Conservation (phyloP, 2,888 invertebrate genomes). For the Buathra laborator region DNA sequence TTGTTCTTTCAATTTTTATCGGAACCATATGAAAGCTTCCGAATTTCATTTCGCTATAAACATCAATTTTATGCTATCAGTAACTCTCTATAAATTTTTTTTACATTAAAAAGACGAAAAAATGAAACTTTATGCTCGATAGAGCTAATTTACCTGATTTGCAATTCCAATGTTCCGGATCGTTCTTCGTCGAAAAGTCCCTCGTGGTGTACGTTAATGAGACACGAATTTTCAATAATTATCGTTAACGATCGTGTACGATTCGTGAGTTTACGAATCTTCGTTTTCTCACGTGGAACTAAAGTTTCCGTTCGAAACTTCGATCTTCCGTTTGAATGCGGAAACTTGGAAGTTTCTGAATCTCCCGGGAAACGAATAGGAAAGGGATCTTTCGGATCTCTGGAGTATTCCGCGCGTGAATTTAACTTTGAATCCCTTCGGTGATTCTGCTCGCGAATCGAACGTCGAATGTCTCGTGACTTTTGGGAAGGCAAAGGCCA, state of each 20-base stretch:
- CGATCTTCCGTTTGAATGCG: neutral
- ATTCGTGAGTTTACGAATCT: slow-evolving; percentile 13
- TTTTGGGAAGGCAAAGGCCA: neutral
- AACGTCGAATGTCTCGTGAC: slow-evolving; percentile 17
- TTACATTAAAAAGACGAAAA: neutral
- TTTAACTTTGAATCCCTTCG: slow-evolving; percentile 3
- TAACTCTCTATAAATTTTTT: neutral
- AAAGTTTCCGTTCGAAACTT: slow-evolving; percentile 24
- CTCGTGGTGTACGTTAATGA: slow-evolving; percentile 1
- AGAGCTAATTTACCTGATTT: slow-evolving; percentile 1
- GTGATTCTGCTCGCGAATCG: neutral
- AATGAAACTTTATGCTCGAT: slow-evolving; percentile 1
- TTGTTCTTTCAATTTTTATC: neutral
- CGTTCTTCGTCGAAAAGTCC: neutral
- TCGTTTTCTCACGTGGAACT: slow-evolving; percentile 8
- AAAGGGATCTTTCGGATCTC: slow-evolving; percentile 13
- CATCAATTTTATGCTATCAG: neutral
- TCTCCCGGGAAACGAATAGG: neutral
- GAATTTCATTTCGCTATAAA: neutral
- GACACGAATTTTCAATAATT: slow-evolving; percentile 14
- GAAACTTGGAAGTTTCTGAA: neutral
- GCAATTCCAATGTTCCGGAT: slow-evolving; percentile 10
- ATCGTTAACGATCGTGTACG: slow-evolving; percentile 17
- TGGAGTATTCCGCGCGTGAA: neutral
- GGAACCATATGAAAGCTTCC: neutral